phyloP scores from a whole-genome alignment of 1,140 invertebrate species.

The Drosophila tristis region DNA sequence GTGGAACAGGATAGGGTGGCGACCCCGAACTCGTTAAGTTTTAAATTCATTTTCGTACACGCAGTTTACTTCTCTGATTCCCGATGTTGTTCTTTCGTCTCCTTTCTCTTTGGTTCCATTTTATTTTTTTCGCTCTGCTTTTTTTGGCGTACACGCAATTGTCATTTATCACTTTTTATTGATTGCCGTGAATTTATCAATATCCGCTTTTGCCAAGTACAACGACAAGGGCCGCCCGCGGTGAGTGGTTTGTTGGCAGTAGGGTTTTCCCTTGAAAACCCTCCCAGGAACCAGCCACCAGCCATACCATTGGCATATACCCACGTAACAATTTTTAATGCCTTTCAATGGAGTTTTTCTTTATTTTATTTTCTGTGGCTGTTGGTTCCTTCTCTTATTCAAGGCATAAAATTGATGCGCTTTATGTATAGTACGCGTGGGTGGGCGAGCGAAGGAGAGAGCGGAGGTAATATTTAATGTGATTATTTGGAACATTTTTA shows the following conservation, averaged over 20 bases:
- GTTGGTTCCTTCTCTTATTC: constrained; percentile 50
- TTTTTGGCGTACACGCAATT: constrained; percentile 71
- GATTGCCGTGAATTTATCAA: constrained; percentile 81
- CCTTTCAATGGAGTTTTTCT: constrained; percentile 58
- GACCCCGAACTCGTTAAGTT: constrained; percentile 62
- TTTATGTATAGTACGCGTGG: constrained; percentile 38
- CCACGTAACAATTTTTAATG: constrained; percentile 76
- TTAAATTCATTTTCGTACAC: constrained; percentile 65
- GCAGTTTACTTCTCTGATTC: constrained; percentile 53
- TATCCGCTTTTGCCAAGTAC: constrained; percentile 71
- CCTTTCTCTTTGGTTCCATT: constrained; percentile 21
- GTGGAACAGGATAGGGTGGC: background rate
- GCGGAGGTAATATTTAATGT: constrained; percentile 69
- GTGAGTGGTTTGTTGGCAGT: constrained; percentile 36
- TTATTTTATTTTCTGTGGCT: constrained; percentile 20
- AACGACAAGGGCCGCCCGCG: constrained; percentile 56
- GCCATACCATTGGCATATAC: constrained; percentile 51
- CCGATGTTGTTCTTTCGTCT: constrained; percentile 35
- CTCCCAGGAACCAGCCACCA: background rate
- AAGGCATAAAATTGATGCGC: constrained; percentile 81
- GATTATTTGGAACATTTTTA: constrained; percentile 76
- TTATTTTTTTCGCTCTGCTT: constrained; percentile 1
- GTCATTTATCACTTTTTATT: constrained; percentile 81
- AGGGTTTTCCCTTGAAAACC: constrained; percentile 9
- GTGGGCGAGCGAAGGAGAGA: background rate